Percentiles rank a stretch among this genome's conserved stretches.
Evolutionary conservation across 1,140 invertebrate species (phyloP).

Genomic region (Trigoniulus corallinus): DNA sequence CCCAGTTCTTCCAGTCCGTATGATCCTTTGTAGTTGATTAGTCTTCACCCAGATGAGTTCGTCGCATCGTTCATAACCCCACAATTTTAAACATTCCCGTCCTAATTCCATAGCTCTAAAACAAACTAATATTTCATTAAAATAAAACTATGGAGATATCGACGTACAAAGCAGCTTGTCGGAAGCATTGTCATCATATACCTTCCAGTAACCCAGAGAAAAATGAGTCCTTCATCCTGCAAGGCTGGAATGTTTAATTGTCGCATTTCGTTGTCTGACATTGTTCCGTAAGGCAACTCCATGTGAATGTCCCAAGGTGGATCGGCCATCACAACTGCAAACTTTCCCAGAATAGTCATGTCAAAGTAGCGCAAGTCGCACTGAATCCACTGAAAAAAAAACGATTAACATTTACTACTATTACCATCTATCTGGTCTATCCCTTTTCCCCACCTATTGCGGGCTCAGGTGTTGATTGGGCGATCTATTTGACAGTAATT

Average conservation of each 20-base stretch:
- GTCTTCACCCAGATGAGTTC: conserved; percentile 99
- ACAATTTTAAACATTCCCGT: conserved; percentile 74
- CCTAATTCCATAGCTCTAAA: conserved; percentile 89
- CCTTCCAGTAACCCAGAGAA: conserved; percentile 93
- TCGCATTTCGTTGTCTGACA: conserved; percentile 98
- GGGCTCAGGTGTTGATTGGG: no score
- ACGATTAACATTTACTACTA: no score
- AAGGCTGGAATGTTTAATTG: conserved; percentile 74
- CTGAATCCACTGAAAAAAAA: conserved; percentile 64
- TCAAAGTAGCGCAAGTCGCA: conserved; percentile 89
- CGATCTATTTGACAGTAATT: no score
- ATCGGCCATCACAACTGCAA: conserved; percentile 87
- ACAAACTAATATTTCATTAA: conserved; percentile 3
- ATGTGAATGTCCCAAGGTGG: conserved; percentile 98
- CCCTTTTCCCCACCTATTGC: no score
- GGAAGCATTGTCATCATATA: no score
- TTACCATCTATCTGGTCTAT: no score
- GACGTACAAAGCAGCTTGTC: no score
- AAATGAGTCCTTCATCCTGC: conserved; percentile 90
- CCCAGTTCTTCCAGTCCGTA: conserved; percentile 85
- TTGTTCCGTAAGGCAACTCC: conserved; percentile 97
- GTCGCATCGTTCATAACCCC: conserved; percentile 91
- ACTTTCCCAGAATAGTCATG: conserved; percentile 87
- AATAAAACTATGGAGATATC: not conserved
- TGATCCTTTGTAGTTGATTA: conserved; percentile 92